Evolutionary conservation across 2,888 invertebrate genomes (phyloP).

Genomic region (Tanytarsus gracilentus): DNA sequence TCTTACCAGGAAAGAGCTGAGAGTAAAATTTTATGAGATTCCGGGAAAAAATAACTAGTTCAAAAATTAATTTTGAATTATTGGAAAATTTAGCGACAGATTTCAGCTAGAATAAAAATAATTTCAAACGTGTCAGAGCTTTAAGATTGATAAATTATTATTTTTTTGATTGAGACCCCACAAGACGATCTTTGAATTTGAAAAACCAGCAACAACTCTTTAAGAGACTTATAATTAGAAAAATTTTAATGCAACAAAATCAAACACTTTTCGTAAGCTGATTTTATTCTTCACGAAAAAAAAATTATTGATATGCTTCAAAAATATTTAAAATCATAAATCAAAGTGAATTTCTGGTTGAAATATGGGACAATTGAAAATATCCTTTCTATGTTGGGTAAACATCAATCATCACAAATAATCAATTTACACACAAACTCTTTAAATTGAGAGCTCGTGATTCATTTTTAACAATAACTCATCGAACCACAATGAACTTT

Average conservation of each 20-base stretch:
- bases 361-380: too few relatives aligned
- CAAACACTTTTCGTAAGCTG: slow-evolving; percentile 13
- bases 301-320: too few relatives aligned
- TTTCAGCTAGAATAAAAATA: too few relatives aligned
- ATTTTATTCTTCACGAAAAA: not conserved
- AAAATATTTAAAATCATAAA: not conserved
- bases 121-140: not conserved
- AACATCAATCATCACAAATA: not conserved
- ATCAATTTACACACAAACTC: not conserved
- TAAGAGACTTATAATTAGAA: slow-evolving; percentile 1
- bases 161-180: too few relatives aligned
- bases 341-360: not conserved
- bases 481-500: not conserved
- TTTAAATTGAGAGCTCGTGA: slow-evolving; percentile 4
- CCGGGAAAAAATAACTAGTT: too few relatives aligned
- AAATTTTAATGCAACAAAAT: not conserved
- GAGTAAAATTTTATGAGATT: too few relatives aligned
- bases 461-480: slow-evolving; percentile 9
- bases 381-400: too few relatives aligned
- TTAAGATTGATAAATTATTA: not conserved
- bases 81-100: too few relatives aligned
- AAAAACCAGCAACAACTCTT: not conserved
- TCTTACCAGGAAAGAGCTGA: too few relatives aligned
- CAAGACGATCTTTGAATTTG: too few relatives aligned
- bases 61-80: too few relatives aligned